A percentile compares a stretch with the other conserved stretches of the same genome.
Conservation (phyloP, 2,113 vertebrate genomes). For the Polyodon spathula region DNA sequence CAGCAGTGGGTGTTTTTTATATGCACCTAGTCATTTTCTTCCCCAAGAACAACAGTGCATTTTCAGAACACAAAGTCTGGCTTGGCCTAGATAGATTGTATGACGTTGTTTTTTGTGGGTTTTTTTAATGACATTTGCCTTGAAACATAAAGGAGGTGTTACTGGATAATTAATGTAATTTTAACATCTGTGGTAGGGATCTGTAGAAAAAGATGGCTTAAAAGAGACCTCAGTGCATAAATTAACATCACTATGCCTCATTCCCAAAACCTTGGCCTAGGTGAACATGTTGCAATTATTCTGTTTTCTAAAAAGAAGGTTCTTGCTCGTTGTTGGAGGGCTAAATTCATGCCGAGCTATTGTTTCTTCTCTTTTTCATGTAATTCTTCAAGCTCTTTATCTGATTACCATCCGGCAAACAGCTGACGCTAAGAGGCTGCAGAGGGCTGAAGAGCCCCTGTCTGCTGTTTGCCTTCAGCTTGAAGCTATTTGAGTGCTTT, state of each 20-base stretch:
- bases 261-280: slow-evolving; percentile 47
- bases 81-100: slow-evolving; percentile 44
- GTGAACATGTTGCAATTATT: slow-evolving; percentile 44
- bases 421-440: slow-evolving; percentile 69
- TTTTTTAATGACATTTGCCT: slow-evolving; percentile 47
- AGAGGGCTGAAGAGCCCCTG: slow-evolving; percentile 58
- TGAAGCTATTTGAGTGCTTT: slow-evolving; percentile 12
- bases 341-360: slow-evolving; percentile 54
- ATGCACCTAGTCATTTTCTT: slow-evolving; percentile 48
- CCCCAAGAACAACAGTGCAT: slow-evolving; percentile 38
- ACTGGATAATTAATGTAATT: slow-evolving; percentile 61
- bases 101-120: slow-evolving; percentile 37
- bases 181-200: slow-evolving; percentile 44
- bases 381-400: slow-evolving; percentile 70
- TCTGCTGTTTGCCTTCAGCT: slow-evolving; percentile 39
- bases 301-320: slow-evolving; percentile 24
- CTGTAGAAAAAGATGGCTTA: slow-evolving; percentile 36
- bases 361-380: slow-evolving; percentile 56
- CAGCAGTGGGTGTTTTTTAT: slow-evolving; percentile 49
- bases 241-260: slow-evolving; percentile 45
- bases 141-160: slow-evolving; percentile 58
- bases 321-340: slow-evolving; percentile 39
- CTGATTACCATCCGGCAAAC: slow-evolving; percentile 72
- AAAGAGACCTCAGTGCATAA: slow-evolving; percentile 47
- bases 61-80: slow-evolving; percentile 37